phyloP scores from a whole-genome alignment of 2,113 vertebrate genomes.

The Indicator maculatus region DNA sequence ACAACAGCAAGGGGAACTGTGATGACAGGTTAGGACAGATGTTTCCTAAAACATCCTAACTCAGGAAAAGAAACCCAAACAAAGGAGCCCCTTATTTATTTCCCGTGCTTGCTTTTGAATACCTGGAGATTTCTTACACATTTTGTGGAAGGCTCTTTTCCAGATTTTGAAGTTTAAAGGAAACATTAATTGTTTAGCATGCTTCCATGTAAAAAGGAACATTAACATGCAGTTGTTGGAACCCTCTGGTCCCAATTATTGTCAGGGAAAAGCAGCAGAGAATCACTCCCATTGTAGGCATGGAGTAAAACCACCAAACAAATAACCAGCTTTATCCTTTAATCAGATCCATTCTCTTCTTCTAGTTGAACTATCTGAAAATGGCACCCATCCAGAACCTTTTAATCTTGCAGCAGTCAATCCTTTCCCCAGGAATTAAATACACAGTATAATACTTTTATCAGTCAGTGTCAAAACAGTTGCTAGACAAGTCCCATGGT shows the following conservation, averaged over 20 bases:
- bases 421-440: constrained; percentile 9
- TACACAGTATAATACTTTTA: neutral
- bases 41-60: neutral
- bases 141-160: neutral
- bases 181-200: neutral
- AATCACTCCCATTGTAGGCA: neutral
- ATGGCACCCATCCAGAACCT: neutral
- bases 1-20: neutral
- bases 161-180: neutral
- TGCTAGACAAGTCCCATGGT: neutral
- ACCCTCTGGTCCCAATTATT: neutral
- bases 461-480: neutral
- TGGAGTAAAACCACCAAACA: neutral
- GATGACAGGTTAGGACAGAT: neutral
- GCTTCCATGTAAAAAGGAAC: neutral
- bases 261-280: neutral
- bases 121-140: neutral
- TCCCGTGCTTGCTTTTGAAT: neutral
- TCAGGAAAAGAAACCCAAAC: accelerated
- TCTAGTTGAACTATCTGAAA: neutral
- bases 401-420: neutral
- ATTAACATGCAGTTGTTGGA: neutral
- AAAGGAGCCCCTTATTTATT: neutral
- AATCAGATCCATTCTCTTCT: constrained; percentile 22
- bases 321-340: constrained; percentile 18